These are phyloP conservation scores for Himalopsyche phryganea DNA, from an alignment of 1,140 invertebrate species.

Conservation along the genomic window DNA sequence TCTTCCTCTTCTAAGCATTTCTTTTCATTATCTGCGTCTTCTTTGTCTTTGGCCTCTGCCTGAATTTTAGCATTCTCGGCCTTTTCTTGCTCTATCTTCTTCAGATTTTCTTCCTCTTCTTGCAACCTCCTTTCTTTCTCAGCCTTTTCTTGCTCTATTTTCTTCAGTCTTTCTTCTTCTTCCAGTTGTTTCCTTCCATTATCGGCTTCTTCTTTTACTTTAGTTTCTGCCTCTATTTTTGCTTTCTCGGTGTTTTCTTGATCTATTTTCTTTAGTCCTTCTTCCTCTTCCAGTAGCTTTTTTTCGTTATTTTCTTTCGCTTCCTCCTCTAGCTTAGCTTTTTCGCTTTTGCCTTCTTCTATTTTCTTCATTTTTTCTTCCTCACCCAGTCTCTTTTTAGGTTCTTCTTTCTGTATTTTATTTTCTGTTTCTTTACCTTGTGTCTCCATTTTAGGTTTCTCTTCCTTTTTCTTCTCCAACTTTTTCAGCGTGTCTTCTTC, in stretches of 20 bases:
- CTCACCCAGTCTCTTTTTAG: not conserved
- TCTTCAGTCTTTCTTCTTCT: slow-evolving; percentile 2
- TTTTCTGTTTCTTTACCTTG: slow-evolving; percentile 4
- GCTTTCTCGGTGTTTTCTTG: too few species aligned
- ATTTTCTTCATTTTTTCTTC: slow-evolving; percentile 7
- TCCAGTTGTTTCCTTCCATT: too few species aligned
- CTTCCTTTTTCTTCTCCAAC: slow-evolving; percentile 26
- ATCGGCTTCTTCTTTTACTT: too few species aligned
- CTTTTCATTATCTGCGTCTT: slow-evolving; percentile 1
- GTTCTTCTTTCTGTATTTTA: not conserved
- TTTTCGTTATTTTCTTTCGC: slow-evolving; percentile 10
- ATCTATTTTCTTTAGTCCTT: too few species aligned
- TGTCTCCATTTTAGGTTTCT: not conserved
- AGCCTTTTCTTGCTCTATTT: slow-evolving; percentile 14
- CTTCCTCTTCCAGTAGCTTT: slow-evolving; percentile 1
- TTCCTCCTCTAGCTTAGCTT: not conserved
- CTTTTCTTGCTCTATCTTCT: not conserved
- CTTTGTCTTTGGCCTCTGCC: slow-evolving; percentile 17
- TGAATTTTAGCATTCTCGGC: slow-evolving; percentile 12
- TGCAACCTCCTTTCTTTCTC: slow-evolving; percentile 13
- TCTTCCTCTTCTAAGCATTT: not conserved
- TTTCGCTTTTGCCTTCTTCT: slow-evolving; percentile 3
- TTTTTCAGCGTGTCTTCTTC: slow-evolving; percentile 29
- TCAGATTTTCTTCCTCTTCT: slow-evolving; percentile 19
- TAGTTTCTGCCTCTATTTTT: too few species aligned